Evolutionary conservation across 2,113 vertebrate genomes (phyloP), one percentile per base, ranked within the genome.

Genomic region (Odobenus rosmarus): DNA sequence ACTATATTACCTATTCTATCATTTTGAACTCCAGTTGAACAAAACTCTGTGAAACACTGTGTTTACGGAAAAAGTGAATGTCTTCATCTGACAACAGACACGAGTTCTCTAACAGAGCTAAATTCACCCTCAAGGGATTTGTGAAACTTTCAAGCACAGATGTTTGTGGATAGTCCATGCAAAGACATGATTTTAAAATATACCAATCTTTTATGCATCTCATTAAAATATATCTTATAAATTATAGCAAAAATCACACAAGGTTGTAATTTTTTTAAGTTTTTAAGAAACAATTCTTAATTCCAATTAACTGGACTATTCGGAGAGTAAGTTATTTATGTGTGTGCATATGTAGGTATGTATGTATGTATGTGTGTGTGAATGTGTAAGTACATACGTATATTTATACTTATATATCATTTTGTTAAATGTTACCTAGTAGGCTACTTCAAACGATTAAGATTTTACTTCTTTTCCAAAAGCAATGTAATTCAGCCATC

Each of bases 401-500:
- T 51, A 71, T 36, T 61, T 36, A 67, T 51, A 61, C 7, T 67
- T 46, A 90, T 21, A 33, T 42, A 55, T 53, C 14, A 80, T 67
- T 74, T 67, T 59, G 13, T 80, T 90, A 80, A 90, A 77, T 88
- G 12, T 61, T 86, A 79, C 7, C 53, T 23, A 89, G n/a, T 49
- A 85, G 33, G 7, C 21, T 86, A 85, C 61, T 90, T 96, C 24
- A 72, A 88, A 19, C 46, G 19, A 82, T 72, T 82, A 89, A 39
- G 61, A 86, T 67, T 77, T 88, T 61, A 90, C 33, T 90, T 93
- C 57, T 95, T 95, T 97, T 74, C 83, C 74, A 96, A 79, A 97
- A 69, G 64, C 49, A 76, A 92, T 89, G 94, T 39, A 90, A 62
- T 88, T 97, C 85, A 97, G 95, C 95, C 88, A 95, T 59, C 93